Base-by-base conservation (phyloP, 2,797 vertebrate genomes). In the Danio jaintianensis region DNA sequence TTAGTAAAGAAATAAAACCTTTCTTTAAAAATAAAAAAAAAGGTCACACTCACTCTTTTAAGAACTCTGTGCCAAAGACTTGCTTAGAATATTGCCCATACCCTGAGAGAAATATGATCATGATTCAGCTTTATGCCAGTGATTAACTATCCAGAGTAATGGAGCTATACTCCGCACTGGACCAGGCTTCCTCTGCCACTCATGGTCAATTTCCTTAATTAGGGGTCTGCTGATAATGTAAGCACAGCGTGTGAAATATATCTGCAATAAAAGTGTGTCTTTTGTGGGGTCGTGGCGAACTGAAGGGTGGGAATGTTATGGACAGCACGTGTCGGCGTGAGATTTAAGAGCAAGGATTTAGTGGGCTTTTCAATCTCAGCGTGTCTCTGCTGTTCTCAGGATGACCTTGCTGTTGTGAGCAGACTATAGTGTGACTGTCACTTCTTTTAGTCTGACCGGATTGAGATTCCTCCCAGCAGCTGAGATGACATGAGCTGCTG, bases 191-290 rank as follows among this genome's bases (percentile, higher is more conserved):
- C 36, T 81, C 73, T 78, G 83, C 87, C 86, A 87, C 84, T 83
- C 80, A 72, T 81, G 82, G 84, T 81, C 88, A 89, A 87, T 92
- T 88, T 86, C 78, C 73, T 85, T 92, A 91, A 91, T 90, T 84
- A 91, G 58, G 86, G 67, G 61, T 82, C 79, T 83, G 82, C 76
- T 61, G 78, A 85, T 88, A 78, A 74, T 53, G 22, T 66, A 82
- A 89, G 74, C 42, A 58, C 62, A 76, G 53, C 29, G 42, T 47
- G 82, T 84, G 47, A 84, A 84, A 89, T 71, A 53, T 78, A 48
- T 20, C 69, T 69, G 84, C 86, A 76, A 67, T 84, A 70, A 87
- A 86, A 80, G 11, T 12, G 18, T 48, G 43, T 63, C 36, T 63
- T 79, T 53, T 71, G 67, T 43, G 18, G 38, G 56, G 47, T 59